Base-by-base conservation (phyloP, 2,888 invertebrate genomes). In the Oscheius sp. region DNA sequence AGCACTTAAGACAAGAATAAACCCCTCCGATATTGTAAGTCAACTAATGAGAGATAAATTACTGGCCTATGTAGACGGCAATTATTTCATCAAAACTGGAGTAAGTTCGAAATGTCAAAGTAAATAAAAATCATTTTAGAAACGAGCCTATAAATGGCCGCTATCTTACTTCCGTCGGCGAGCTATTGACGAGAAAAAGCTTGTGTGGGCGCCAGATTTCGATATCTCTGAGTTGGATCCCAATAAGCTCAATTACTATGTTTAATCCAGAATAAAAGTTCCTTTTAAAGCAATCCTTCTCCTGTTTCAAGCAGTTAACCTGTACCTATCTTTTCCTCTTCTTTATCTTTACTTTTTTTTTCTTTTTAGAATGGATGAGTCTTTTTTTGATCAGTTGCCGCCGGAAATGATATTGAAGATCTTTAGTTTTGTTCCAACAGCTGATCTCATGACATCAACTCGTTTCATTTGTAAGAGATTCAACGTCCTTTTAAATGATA, bases 21-120 rank as follows among this genome's bases (percentile, higher is more conserved):
- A 72, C 17, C 74, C 70, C 1, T 52, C 70, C 12, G 79, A 81
- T 66, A 71, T 81, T 1, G 65, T 79, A 10, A 76, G 75, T 33
- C 79, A 79, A 55, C 37, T 81, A 48, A 58, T 81, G 68, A 34
- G 71, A 15, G 80, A 81, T 63, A 69, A 74, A 12, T 20, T 81
- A 20, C 63, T 81, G 2, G 39, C 70, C 6, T 61, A 70, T 27
- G 72, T 72, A 37, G 63, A 72, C n/a, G 73, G 71, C 8, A 23
- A 42, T 15, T 76, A 75, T 63, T 76, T 34, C 17, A 69, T 81
- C 6, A 80, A 80, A 52, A 69, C 74, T n/a, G 74, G 72, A 42
- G 76, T 72, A 10, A 58, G 73, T 39, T 8, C n/a, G n/a, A n/a
- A 1, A 23, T 48, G 15, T 6, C 17, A 3, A 42, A 42, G 4